Evolutionary conservation across 2,888 invertebrate species (phyloP).

Genomic region (Tenthredo notha): DNA sequence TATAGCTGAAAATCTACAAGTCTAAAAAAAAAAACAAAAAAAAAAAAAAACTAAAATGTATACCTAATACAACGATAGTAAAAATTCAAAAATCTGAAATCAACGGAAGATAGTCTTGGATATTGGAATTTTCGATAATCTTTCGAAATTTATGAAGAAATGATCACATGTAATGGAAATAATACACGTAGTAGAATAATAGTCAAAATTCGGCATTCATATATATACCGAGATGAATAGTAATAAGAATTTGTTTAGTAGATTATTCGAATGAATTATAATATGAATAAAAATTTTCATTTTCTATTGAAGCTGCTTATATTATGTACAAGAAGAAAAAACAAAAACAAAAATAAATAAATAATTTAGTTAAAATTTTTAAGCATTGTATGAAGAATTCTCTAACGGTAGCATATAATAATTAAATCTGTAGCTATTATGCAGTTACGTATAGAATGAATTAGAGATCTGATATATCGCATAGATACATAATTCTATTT

Average conservation of each 20-base stretch:
- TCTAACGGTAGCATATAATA: neutral
- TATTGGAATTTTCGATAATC: conserved; percentile 44
- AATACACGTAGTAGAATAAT: conserved; percentile 51
- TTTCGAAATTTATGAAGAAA: neutral
- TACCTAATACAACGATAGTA: conserved; percentile 1
- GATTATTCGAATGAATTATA: neutral
- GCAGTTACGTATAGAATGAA: conserved; percentile 1
- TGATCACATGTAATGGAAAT: conserved; percentile 51
- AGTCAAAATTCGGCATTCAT: neutral
- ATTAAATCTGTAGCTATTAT: neutral
- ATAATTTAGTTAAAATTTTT: neutral
- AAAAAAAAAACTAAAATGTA: neutral
- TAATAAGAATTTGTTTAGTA: neutral
- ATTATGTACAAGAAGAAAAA: neutral
- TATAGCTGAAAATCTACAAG: neutral
- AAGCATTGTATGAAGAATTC: neutral
- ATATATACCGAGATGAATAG: neutral
- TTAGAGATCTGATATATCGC: conserved; percentile 30
- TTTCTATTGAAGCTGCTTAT: neutral
- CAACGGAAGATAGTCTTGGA: conserved; percentile 42
- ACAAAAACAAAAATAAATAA: neutral
- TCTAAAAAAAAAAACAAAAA: neutral
- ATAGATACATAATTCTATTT: neutral
- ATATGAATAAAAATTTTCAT: neutral
- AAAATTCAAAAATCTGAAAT: neutral